A percentile compares a stretch with the other conserved stretches of the same genome.
These are phyloP conservation scores for Dasyprocta punctata DNA, from an alignment of 2,113 vertebrate species.

Conservation along the genomic window DNA sequence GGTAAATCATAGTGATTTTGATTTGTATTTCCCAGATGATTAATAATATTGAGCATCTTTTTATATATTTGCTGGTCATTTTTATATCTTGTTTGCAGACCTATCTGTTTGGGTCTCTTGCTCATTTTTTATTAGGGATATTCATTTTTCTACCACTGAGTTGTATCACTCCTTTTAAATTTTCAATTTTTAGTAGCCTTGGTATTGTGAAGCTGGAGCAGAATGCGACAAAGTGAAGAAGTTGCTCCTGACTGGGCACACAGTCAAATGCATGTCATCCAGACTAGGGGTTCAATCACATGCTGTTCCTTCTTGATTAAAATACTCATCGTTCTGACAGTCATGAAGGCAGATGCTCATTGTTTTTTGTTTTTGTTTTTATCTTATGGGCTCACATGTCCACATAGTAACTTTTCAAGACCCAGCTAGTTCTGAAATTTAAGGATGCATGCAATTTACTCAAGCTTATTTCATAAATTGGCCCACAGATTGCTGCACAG, in stretches of 20 bases:
- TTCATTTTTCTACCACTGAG: background rate
- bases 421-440: background rate
- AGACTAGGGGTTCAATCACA: slow-evolving; percentile 66
- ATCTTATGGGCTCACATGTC: background rate
- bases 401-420: background rate
- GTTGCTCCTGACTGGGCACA: no score
- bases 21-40: background rate
- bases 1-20: background rate
- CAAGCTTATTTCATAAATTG: background rate
- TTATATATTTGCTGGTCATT: background rate
- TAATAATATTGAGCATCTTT: background rate
- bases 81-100: background rate
- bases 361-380: slow-evolving; percentile 2
- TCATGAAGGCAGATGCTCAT: background rate
- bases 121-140: background rate
- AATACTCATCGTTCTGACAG: slow-evolving; percentile 52
- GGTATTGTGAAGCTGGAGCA: slow-evolving; percentile 66
- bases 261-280: slow-evolving; percentile 64
- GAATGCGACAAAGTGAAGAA: slow-evolving; percentile 1
- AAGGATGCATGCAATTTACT: background rate
- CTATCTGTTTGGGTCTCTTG: background rate
- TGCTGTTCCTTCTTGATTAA: slow-evolving; percentile 52
- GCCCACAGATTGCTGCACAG: background rate
- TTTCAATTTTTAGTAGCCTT: slow-evolving; percentile 47
- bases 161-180: background rate